Evolutionary conservation across 2,888 invertebrate genomes (phyloP), one percentile per base, ranked within the genome.

Genomic region (Watsonalla binaria): DNA sequence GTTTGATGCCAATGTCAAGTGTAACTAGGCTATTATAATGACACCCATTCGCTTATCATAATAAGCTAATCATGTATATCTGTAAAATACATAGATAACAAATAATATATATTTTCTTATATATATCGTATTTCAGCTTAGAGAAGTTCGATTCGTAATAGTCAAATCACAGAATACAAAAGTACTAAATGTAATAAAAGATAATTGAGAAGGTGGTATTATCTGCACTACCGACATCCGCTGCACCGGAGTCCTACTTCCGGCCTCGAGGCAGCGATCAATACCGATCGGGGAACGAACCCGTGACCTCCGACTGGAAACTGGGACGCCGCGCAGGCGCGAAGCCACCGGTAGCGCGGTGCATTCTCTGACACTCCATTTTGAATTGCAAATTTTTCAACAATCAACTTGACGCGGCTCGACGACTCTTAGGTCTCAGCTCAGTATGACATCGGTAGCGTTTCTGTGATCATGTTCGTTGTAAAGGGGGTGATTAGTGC

Each of bases 251-350:
- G 78, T 74, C 73, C 76, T 66, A 80, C 80, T 88, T 90, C 88
- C 88, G 85, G 83, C 85, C 85, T 80, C 80, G 76, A 66, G 59
- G 59, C 60, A 65, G 59, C 81, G 90, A 84, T 90, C 88, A 87
- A 90, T 90, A 89, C 82, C 62, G 72, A 76, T 82, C 89, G 90
- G 88, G 89, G 88, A 90, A 90, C 83, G 90, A 90, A 89, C 90
- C 82, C 82, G 81, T 82, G 90, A 87, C 90, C 90, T 89, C 86
- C 83, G 70, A 65, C 63, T 64, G 54, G 60, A 72, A 90, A 88
- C 81, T 90, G 74, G 90, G 90, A 70, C 90, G 76, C 70, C 87
- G 88, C 90, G 90, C 90, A 90, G 66, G 90, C 90, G 90, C 88
- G 70, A 60, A 58, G 49, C 49, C 64, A 49, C 14, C 39, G 63